Evolutionary conservation across 1,140 invertebrate species (phyloP).

Genomic region (Dryas iulia): DNA sequence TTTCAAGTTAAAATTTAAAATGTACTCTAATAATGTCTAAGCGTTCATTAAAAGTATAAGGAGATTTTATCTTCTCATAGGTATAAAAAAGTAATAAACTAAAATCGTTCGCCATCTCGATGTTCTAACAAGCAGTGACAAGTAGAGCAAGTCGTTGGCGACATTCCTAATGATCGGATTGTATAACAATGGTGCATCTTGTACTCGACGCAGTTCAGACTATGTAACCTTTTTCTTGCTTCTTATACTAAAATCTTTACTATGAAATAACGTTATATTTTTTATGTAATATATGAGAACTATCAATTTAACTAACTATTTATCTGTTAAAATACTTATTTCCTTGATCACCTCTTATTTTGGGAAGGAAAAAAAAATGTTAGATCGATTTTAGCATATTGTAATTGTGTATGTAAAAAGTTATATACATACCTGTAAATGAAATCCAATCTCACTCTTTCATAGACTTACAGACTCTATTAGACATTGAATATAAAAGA

Average conservation of each 20-base stretch:
- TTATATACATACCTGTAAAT: no score
- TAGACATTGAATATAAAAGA: neutral
- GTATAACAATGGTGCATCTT: conserved; percentile 25
- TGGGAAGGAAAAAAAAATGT: no score
- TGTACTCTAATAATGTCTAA: neutral
- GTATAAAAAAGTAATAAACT: conserved; percentile 1
- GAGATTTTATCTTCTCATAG: neutral
- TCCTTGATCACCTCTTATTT: no score
- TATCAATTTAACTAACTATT: no score
- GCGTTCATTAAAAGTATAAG: neutral
- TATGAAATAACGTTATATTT: no score
- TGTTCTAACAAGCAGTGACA: conserved; percentile 25
- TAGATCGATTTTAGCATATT: no score
- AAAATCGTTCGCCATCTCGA: conserved; percentile 10
- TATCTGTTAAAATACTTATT: no score
- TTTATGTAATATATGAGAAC: no score
- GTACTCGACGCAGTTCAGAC: conserved; percentile 7
- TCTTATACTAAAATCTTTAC: neutral
- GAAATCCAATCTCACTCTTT: no score
- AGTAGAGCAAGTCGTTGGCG: conserved; percentile 16
- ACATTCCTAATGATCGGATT: conserved; percentile 29
- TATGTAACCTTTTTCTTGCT: conserved; percentile 7
- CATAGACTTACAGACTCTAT: neutral
- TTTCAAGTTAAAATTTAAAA: neutral
- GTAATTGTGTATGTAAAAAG: no score